Percentiles rank a stretch among this genome's conserved stretches.
Conservation (phyloP, 1,140 invertebrate species). For the Diachasma alloeum region DNA sequence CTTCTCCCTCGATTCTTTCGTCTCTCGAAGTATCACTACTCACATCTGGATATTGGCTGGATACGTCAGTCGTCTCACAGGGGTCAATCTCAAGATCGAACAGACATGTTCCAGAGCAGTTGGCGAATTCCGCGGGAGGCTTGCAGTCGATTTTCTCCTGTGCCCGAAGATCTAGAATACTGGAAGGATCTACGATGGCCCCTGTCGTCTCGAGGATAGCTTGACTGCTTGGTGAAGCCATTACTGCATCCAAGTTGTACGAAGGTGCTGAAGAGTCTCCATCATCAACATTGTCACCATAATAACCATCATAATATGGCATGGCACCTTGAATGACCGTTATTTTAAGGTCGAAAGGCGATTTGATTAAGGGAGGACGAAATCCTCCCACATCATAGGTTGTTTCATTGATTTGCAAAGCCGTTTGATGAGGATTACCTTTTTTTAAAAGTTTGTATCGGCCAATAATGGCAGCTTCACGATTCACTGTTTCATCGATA, state of each 20-base stretch:
- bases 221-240: conserved; percentile 38
- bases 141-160: conserved; percentile 40
- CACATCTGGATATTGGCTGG: conserved; percentile 40
- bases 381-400: too few relatives aligned
- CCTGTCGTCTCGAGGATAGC: conserved; percentile 36
- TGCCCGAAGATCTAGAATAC: conserved; percentile 35
- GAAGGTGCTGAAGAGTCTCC: conserved; percentile 34
- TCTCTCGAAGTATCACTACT: too few relatives aligned
- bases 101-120: conserved; percentile 46
- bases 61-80: conserved; percentile 55
- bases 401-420: too few relatives aligned
- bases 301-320: conserved; percentile 37
- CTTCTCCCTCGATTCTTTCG: too few relatives aligned
- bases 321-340: conserved; percentile 6
- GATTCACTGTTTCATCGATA: conserved; percentile 41
- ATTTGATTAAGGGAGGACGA: too few relatives aligned
- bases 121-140: background rate
- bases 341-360: too few relatives aligned
- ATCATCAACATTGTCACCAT: conserved; percentile 39
- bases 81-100: conserved; percentile 54
- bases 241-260: conserved; percentile 39
- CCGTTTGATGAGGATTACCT: too few relatives aligned
- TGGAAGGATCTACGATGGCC: background rate
- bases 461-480: conserved; percentile 40
- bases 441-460: conserved; percentile 49